phyloP scores from a whole-genome alignment of 2,113 vertebrate genomes.

The Gadus chalcogrammus region DNA sequence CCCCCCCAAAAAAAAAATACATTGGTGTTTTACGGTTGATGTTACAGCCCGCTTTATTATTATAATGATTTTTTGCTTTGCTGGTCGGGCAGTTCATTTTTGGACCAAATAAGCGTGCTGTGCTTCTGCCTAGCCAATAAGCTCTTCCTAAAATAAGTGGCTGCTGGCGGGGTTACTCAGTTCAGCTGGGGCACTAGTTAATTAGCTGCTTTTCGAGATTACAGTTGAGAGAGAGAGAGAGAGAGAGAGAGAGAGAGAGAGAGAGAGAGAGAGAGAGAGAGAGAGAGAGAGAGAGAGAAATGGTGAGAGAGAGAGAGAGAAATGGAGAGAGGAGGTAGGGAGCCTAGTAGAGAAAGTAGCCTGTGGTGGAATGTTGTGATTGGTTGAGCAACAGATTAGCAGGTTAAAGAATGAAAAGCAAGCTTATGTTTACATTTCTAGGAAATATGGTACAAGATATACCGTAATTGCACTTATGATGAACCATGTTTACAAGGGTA shows the following conservation, averaged over 20 bases:
- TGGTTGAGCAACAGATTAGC: too few relatives aligned
- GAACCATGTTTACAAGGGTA: too few relatives aligned
- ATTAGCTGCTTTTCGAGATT: conserved; percentile 63
- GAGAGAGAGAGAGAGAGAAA: not conserved
- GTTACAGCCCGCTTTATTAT: not conserved
- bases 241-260: not conserved
- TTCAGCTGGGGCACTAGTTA: conserved; percentile 61
- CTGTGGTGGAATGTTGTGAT: too few relatives aligned
- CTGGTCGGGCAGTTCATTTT: too few relatives aligned
- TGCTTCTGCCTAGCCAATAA: conserved; percentile 8
- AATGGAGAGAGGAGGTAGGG: not conserved
- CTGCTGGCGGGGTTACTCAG: conserved; percentile 51
- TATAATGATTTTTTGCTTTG: too few relatives aligned
- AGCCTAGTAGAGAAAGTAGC: not conserved
- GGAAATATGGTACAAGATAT: too few relatives aligned
- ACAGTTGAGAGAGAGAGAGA: conserved; percentile 36
- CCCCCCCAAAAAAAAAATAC: conserved; percentile 37
- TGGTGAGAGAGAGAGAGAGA: not conserved
- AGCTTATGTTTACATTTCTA: too few relatives aligned
- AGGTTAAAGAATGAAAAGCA: too few relatives aligned
- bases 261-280: not conserved
- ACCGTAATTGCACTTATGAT: too few relatives aligned
- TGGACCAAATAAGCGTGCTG: too few relatives aligned
- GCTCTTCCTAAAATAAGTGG: conserved; percentile 40
- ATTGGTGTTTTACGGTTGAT: not conserved